These are phyloP conservation scores for Tethya wilhelma DNA, from an alignment of 37 sponge, comb jelly and placozoan genomes.

Conservation along the genomic window DNA sequence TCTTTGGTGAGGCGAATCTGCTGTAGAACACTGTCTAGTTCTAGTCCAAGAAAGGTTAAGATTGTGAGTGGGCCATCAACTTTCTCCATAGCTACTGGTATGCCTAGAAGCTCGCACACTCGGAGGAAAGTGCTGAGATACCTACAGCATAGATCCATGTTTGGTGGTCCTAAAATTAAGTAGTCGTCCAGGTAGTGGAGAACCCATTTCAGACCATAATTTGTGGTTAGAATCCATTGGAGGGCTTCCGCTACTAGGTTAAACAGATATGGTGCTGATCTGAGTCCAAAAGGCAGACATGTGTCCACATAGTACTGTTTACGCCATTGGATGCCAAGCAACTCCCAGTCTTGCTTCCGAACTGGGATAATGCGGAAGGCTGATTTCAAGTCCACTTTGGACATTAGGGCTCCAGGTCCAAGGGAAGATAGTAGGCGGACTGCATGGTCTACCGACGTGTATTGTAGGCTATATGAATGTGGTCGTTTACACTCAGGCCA, in stretches of 20 bases:
- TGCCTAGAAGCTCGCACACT: conserved; percentile 17
- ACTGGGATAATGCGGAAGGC: conserved; percentile 54
- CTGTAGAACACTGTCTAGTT: conserved; percentile 20
- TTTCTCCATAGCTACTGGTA: conserved; percentile 31
- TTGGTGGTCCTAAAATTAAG: conserved; percentile 18
- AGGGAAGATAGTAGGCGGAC: neutral
- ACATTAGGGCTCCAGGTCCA: conserved; percentile 35
- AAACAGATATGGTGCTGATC: conserved; percentile 50
- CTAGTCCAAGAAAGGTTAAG: conserved; percentile 36
- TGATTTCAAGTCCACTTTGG: conserved; percentile 44
- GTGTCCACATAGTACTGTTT: conserved; percentile 35
- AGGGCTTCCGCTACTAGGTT: conserved; percentile 48
- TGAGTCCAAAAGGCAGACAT: conserved; percentile 42
- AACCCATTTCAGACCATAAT: neutral
- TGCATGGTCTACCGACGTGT: conserved; percentile 39
- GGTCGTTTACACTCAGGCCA: conserved; percentile 21
- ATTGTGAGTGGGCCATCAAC: conserved; percentile 5
- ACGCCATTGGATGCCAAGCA: conserved; percentile 39
- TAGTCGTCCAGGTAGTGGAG: conserved; percentile 57
- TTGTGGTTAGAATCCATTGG: conserved; percentile 27
- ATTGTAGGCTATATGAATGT: conserved; percentile 25
- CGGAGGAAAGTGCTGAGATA: neutral
- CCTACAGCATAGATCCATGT: neutral
- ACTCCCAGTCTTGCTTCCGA: conserved; percentile 34
- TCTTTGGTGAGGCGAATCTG: conserved; percentile 7